Conservation (phyloP, 1,140 invertebrate genomes). For the Ericerus pela region DNA sequence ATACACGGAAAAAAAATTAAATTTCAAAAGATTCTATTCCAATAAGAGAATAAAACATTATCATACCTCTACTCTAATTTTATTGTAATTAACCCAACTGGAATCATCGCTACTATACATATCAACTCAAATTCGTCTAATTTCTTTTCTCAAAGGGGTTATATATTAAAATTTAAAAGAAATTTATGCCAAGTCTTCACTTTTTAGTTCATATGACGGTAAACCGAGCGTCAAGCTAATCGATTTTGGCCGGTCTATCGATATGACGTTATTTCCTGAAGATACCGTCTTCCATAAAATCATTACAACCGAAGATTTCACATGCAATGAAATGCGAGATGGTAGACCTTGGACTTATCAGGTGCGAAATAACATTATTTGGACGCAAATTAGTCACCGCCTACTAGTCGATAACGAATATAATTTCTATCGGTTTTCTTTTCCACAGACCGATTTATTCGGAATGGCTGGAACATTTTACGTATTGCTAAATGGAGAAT, state of each 20-base stretch:
- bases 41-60: too few species aligned
- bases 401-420: constrained; percentile 5
- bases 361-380: constrained; percentile 25
- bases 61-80: too few species aligned
- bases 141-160: background rate
- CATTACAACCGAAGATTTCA: constrained; percentile 57
- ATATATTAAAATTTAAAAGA: background rate
- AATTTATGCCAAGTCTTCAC: background rate
- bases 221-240: constrained; percentile 59
- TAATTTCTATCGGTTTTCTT: constrained; percentile 13
- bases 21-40: too few species aligned
- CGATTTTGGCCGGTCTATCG: constrained; percentile 76
- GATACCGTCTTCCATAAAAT: constrained; percentile 61
- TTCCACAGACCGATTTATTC: constrained; percentile 57
- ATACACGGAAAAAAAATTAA: too few species aligned
- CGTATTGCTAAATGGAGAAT: constrained; percentile 68
- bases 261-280: constrained; percentile 67
- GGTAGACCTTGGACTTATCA: constrained; percentile 82
- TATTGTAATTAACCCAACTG: background rate
- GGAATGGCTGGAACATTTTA: constrained; percentile 73
- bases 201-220: constrained; percentile 26
- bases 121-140: too few species aligned
- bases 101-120: background rate
- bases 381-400: background rate
- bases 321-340: constrained; percentile 75